These are phyloP conservation scores for Melanocharis versteri DNA, from an alignment of 2,113 vertebrate species.

Conservation along the genomic window DNA sequence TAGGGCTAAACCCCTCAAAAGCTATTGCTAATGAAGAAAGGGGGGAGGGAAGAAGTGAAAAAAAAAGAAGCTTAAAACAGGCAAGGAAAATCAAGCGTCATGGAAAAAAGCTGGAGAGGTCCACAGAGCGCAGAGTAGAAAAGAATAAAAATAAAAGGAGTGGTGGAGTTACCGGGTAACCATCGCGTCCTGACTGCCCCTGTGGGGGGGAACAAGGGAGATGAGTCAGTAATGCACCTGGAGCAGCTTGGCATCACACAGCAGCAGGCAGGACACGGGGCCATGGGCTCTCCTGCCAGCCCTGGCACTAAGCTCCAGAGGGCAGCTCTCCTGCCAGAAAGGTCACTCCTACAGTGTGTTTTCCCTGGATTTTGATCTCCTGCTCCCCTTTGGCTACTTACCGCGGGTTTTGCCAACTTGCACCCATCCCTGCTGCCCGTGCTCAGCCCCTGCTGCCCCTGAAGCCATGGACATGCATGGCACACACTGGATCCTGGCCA, in stretches of 20 bases:
- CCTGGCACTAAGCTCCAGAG: background rate
- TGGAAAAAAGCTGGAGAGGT: background rate
- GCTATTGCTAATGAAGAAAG: background rate
- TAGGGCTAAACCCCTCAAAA: background rate
- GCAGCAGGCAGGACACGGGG: background rate
- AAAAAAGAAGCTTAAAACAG: background rate
- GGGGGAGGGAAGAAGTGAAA: background rate
- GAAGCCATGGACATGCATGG: accelerated
- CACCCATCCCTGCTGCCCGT: background rate
- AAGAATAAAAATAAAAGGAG: conserved; percentile 55
- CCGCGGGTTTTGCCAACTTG: background rate
- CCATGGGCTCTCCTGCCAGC: background rate
- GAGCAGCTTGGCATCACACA: conserved; percentile 21
- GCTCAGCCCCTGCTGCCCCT: background rate
- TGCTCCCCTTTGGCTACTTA: conserved; percentile 16
- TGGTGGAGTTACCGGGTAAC: conserved; percentile 92
- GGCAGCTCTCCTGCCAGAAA: background rate
- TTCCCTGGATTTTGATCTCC: background rate
- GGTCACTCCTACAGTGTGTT: accelerated
- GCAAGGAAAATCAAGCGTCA: background rate
- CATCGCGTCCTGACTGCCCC: conserved; percentile 94
- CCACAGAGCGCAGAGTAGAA: background rate
- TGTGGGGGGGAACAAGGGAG: conserved; percentile 83
- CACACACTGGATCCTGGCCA: accelerated
- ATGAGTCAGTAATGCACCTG: conserved; percentile 67